Base-by-base conservation (phyloP, 2,797 vertebrate species). In the Hemitrygon akajei region DNA sequence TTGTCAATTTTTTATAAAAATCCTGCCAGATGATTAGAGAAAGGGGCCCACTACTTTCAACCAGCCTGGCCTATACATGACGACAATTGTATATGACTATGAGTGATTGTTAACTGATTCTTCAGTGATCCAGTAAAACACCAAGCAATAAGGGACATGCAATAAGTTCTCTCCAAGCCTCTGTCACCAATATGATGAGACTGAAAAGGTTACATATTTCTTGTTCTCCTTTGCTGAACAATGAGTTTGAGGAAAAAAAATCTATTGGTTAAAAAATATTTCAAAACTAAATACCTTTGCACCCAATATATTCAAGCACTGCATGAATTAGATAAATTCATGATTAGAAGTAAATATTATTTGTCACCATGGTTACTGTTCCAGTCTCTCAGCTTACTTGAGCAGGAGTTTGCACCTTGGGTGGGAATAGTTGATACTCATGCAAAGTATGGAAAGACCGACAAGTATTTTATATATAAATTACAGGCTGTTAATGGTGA, bases 301-400 rank as follows among this genome's bases (percentile, higher is more conserved):
- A 92, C 91, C 22, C 25, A 92, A 56, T 92, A 92, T 47, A 92
- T 92, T 92, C 27, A 22, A 92, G n/a, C 40, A 56, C 11, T 75
- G 69, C 40, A 75, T 92, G 71, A 75, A 47, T 27, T 47, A 16
- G 91, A 56, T 92, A 92, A 75, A 92, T 92, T 92, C 91, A 73
- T 40, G 47, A 20, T 92, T 40, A 75, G 27, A 75, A 75, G 20
- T 75, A 25, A 75, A 92, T 75, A 40, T 56, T 56, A 75, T 40
- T 40, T 75, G 91, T 92, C 69, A 47, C 25, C 91, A 92, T 16
- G 16, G 27, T 56, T 92, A 56, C 56, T 30, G 22, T 92, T 92
- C 40, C 37, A 56, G 69, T 75, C 20, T 14, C 71, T 92, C 71
- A 92, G 71, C 16, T 75, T 47, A 40, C 27, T 92, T 63, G 37